phyloP scores from a whole-genome alignment of 2,888 invertebrate genomes.

The Creontiades dilutus region DNA sequence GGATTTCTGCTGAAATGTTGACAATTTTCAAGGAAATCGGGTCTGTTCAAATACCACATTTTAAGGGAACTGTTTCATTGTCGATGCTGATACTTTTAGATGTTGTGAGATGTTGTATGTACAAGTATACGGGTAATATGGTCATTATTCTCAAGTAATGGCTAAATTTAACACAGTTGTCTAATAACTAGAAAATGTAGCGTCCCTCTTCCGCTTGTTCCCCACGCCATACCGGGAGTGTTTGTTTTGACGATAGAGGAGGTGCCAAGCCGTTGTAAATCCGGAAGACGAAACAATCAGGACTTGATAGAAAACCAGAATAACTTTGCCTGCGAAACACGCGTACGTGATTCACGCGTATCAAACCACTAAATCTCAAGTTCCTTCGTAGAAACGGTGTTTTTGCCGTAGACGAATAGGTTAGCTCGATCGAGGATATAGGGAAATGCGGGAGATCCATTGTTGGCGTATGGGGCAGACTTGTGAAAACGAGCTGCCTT shows the following conservation, averaged over 20 bases:
- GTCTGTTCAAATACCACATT: no score
- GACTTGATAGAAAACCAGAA: background rate
- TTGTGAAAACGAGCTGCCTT: slow-evolving; percentile 40
- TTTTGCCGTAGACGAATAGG: background rate
- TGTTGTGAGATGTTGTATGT: no score
- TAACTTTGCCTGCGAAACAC: slow-evolving; percentile 22
- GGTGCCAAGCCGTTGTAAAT: background rate
- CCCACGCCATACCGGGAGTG: background rate
- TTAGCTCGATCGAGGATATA: background rate
- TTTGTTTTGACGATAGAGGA: background rate
- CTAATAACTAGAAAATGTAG: no score
- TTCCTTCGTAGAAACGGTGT: background rate
- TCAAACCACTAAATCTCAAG: background rate
- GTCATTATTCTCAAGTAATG: no score
- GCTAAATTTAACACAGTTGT: no score
- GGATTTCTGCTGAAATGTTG: no score
- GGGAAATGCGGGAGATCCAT: background rate
- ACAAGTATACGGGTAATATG: no score
- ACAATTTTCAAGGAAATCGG: no score
- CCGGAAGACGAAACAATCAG: background rate
- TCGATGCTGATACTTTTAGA: no score
- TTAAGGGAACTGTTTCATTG: no score
- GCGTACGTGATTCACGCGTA: background rate
- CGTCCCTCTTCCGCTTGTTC: background rate
- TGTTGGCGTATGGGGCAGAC: background rate